Base-by-base conservation (phyloP, 2,113 vertebrate genomes). In the Monarcha castaneiventris region DNA sequence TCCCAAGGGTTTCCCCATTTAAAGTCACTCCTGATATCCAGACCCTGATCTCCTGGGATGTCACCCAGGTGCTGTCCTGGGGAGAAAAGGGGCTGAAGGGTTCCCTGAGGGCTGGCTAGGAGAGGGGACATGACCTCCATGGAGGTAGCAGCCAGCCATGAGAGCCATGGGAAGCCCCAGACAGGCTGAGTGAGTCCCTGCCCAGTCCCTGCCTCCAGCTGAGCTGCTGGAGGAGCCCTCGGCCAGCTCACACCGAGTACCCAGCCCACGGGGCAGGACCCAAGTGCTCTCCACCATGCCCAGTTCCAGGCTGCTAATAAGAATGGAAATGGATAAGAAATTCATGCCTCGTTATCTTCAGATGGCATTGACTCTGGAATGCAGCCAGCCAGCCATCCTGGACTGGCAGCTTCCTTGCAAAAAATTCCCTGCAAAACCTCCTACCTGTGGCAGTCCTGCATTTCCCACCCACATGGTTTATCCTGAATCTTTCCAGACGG, bases 201-300 rank as follows among this genome's bases (percentile, higher is more conserved):
- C 17, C n/a, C 74, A 66, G 71, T 4, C 79, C 46, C 71, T 62
- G 69, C n/a, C 43, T 67, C 27, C 61, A 35, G 46, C n/a, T 2
- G 4, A 85, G 89, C 43, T 79, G 51, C 83, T 82, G 52, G 52
- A 85, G 29, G 43, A 67, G 32, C 25, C 29, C 17, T 32, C 2
- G 1, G 35, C 29, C 3, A 0, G 30, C 22, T 59, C 39, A 63
- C 25, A 22, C 6, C 0, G 1, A 44, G 13, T 5, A 21, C 13
- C 11, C 73, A 41, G 39, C 54, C 8, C 73, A 59, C 8, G 35
- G 41, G 1, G 19, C 39, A 84, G 51, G 13, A 55, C 35, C 16
- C 35, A 20, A 10, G 5, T 46, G 83, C 41, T 39, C 52, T 87
- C 30, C 37, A 56, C 67, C 33, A 5, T 35, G 11, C 48, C 52